Percentiles rank a stretch among this genome's conserved stretches.
Conservation (phyloP, 2,888 invertebrate genomes). For the Sminthurinus aureus region DNA sequence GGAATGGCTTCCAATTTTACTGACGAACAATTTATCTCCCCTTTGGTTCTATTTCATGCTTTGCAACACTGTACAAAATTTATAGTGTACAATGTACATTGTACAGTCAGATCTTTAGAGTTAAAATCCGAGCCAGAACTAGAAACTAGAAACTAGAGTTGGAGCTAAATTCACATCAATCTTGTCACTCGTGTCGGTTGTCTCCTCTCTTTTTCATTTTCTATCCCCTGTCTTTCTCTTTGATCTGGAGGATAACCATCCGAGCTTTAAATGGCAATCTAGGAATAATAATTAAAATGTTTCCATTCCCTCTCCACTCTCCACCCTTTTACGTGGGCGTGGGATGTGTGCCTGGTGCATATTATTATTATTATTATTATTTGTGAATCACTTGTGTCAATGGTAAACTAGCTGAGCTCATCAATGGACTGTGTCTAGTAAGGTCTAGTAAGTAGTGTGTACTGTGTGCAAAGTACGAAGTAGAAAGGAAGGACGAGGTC, state of each 20-base stretch:
- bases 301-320: conserved; percentile 12
- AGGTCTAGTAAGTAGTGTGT: too few species aligned
- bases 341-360: too few species aligned
- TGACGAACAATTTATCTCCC: conserved; percentile 44
- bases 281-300: conserved; percentile 30
- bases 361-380: too few species aligned
- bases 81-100: not conserved
- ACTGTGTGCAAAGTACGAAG: too few species aligned
- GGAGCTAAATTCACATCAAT: conserved; percentile 32
- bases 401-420: too few species aligned
- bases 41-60: not conserved
- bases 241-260: conserved; percentile 25
- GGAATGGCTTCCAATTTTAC: conserved; percentile 34
- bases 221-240: conserved; percentile 30
- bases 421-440: too few species aligned
- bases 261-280: conserved; percentile 27
- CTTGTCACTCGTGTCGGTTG: conserved; percentile 32
- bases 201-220: conserved; percentile 25
- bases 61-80: not conserved
- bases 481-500: too few species aligned
- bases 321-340: not conserved
- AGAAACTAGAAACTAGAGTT: not conserved
- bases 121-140: not conserved
- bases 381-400: too few species aligned
- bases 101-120: too few species aligned